These are phyloP conservation scores for Phaethon lepturus DNA, from an alignment of 2,113 vertebrate species.

Conservation along the genomic window DNA sequence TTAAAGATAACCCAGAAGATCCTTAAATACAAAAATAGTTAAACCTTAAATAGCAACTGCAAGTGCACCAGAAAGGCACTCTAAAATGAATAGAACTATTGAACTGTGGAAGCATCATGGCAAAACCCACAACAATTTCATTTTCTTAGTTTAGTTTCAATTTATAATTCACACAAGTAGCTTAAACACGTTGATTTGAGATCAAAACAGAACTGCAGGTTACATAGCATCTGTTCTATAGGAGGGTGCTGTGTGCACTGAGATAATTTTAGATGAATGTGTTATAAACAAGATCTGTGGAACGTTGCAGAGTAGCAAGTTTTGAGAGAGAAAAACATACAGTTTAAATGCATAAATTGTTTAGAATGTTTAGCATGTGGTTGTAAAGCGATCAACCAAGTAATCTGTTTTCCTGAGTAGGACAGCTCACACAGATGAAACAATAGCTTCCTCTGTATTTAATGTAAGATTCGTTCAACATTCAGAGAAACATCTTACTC, in stretches of 20 bases:
- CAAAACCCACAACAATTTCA: constrained; percentile 63
- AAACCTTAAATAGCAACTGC: constrained; percentile 38
- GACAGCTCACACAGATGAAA: constrained; percentile 35
- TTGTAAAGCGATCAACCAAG: constrained; percentile 73
- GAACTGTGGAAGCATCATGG: constrained; percentile 27
- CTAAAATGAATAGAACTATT: neutral
- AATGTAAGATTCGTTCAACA: neutral
- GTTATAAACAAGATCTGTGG: constrained; percentile 87
- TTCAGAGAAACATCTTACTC: neutral
- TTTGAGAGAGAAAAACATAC: constrained; percentile 73
- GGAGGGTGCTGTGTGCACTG: constrained; percentile 78
- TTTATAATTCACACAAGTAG: constrained; percentile 81
- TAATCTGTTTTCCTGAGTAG: constrained; percentile 46
- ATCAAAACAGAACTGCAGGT: constrained; percentile 82
- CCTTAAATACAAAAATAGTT: constrained; percentile 25
- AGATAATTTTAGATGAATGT: constrained; percentile 86
- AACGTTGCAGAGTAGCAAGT: constrained; percentile 75
- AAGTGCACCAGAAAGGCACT: constrained; percentile 11
- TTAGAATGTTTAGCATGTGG: constrained; percentile 76
- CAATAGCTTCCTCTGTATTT: constrained; percentile 23
- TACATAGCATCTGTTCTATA: constrained; percentile 83
- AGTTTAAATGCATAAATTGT: constrained; percentile 78
- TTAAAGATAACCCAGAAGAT: constrained; percentile 21
- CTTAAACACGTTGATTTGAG: constrained; percentile 80
- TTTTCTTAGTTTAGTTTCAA: constrained; percentile 75